Base-by-base conservation (phyloP, 2,113 vertebrate genomes). In the Gymnobelideus leadbeateri region DNA sequence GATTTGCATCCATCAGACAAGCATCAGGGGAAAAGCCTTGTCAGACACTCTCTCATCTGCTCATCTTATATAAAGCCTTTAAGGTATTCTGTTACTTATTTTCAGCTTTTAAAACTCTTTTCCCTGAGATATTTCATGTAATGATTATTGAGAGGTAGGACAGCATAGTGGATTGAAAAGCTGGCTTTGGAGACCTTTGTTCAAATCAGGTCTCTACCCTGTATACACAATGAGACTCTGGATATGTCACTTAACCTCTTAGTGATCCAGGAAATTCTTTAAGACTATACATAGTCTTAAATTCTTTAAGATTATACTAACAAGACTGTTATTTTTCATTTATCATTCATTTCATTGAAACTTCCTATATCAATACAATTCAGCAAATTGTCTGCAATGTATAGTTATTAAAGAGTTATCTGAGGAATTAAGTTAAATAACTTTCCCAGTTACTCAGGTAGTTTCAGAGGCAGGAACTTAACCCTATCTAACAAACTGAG, bases 1-100 rank as follows among this genome's bases (percentile, higher is more conserved):
- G 97, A 97, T 98, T 98, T 97, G 91, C 96, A 98, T 98, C 97
- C 55, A 94, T 97, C 93, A 97, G 90, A 50, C 90, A 84, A 97
- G 93, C n/a, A 92, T 43, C 91, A 89, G 96, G 28, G 96, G 92
- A 95, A 94, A 96, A 94, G 10, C 31, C 21, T 94, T 24, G 90
- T 93, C 95, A 46, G 51, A 95, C 92, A 10, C 19, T 57, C 96
- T 97, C 46, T 28, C 0, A 47, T 0, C 2, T 95, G 51, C 2
- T 97, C 91, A n/a, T 94, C 49, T 93, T 51, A 0, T 1, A 77
- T 91, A 43, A 98, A 25, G 94, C 19, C 50, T 96, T 61, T 46
- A n/a, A 52, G 92, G 49, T 1, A 47, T 96, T 97, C 96, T 93
- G 0, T 46, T 90, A 91, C 21, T 90, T 68, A 91, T 21, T 96